Percentiles rank a stretch among this genome's conserved stretches.
Conservation (phyloP, 2,888 invertebrate species). For the Quadroppia sp. region DNA sequence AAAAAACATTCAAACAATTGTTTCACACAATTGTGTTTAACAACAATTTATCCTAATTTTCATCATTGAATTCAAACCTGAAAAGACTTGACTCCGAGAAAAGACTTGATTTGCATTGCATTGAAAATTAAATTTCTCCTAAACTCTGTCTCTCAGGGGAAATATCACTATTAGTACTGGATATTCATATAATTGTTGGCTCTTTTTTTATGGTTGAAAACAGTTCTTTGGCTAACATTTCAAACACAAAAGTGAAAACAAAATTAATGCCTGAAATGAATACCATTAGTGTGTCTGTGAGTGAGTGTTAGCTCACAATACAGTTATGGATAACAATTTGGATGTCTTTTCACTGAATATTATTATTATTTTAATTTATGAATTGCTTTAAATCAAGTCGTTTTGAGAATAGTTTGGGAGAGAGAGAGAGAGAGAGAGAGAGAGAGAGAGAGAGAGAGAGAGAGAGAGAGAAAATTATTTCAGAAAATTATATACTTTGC, state of each 20-base stretch:
- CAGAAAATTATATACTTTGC: neutral
- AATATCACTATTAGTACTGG: slow-evolving; percentile 5
- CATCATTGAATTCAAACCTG: neutral
- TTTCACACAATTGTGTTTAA: neutral
- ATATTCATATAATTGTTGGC: neutral
- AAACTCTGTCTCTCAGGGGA: slow-evolving; percentile 14
- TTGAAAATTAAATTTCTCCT: slow-evolving; percentile 1
- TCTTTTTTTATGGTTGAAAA: too few relatives aligned
- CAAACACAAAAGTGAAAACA: neutral
- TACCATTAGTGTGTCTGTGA: neutral
- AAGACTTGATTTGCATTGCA: slow-evolving; percentile 27
- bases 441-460: too few relatives aligned
- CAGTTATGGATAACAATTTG: neutral
- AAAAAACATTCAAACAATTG: neutral
- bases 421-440: too few relatives aligned
- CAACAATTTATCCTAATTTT: slow-evolving; percentile 20
- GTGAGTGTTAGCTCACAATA: neutral
- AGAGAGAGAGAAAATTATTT: too few relatives aligned
- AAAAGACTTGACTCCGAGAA: neutral
- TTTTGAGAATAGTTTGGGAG: neutral
- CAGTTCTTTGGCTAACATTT: neutral
- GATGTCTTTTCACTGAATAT: neutral
- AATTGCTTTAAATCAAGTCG: slow-evolving; percentile 22
- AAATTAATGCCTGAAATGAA: slow-evolving; percentile 2
- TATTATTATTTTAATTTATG: neutral